Evolutionary conservation across 2,888 invertebrate species (phyloP), one percentile per base, ranked within the genome.

Genomic region (Phyllotreta cruciferae): DNA sequence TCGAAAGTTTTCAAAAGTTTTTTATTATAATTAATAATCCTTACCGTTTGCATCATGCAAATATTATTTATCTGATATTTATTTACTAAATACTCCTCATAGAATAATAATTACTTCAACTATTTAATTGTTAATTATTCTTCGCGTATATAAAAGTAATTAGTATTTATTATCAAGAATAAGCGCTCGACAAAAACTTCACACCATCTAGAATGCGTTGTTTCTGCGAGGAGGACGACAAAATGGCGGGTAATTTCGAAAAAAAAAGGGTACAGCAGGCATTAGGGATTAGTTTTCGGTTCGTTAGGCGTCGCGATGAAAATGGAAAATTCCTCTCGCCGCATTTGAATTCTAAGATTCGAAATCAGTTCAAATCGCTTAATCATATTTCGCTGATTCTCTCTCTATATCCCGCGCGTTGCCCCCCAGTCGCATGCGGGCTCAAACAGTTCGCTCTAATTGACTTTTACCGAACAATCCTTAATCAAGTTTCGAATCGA

Each of bases 241-340:
- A 78, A 78, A 78, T 78, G 78, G 78, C 77, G 76, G 24, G 78
- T 77, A 77, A 78, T 78, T 76, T 74, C 72, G 24, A 24, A 24
- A 24, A 24, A 24, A 24, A 24, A 24, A 24, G 24, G 24, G 24
- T 24, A 73, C 65, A 64, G 58, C 7, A 36, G 37, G 69, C 68
- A 68, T 70, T 67, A 73, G 73, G 74, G 73, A 73, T 68, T 74
- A 73, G 73, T 75, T 77, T 74, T 74, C 71, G 77, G 75, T 75
- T 77, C 77, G 77, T 78, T 77, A 77, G 77, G 72, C 72, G 70
- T 69, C 70, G 70, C 71, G 75, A 75, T 76, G 76, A 74, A 74
- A 24, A 24, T 24, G 24, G 24, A 24, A 24, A 76, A 76, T 76
- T 74, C 66, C 67, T 63, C 64, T 63, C 60, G 64, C 66, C 66